These are phyloP conservation scores for Chloroceryle inda DNA, from an alignment of 2,797 vertebrate species.

Conservation along the genomic window DNA sequence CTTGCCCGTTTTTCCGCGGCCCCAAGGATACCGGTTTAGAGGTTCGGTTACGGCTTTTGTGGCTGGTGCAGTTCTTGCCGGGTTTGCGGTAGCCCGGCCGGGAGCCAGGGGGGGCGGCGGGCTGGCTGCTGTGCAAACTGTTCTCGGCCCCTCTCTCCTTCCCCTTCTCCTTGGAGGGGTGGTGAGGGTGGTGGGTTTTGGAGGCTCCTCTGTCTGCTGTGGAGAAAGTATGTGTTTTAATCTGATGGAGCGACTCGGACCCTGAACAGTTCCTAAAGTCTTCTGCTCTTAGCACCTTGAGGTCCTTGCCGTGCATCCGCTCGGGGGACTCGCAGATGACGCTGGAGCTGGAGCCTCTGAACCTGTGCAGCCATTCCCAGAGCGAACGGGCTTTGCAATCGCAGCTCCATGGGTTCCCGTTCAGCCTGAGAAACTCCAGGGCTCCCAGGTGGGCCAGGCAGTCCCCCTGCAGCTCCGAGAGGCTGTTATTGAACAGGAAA, in stretches of 20 bases:
- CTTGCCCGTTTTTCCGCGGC: conserved; percentile 87
- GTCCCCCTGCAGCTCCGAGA: conserved; percentile 91
- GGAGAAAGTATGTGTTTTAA: conserved; percentile 89
- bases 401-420: conserved; percentile 96
- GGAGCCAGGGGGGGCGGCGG: conserved; percentile 79
- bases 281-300: conserved; percentile 90
- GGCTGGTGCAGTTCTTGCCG: conserved; percentile 94
- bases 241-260: conserved; percentile 93
- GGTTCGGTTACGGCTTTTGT: conserved; percentile 85
- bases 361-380: conserved; percentile 96
- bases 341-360: conserved; percentile 92
- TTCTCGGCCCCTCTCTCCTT: conserved; percentile 66
- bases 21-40: conserved; percentile 63
- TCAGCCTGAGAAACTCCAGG: conserved; percentile 96
- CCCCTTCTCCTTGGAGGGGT: conserved; percentile 78
- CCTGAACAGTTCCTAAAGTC: conserved; percentile 92
- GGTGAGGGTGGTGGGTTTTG: conserved; percentile 85
- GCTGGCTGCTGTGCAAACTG: conserved; percentile 82
- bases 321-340: conserved; percentile 88
- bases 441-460: conserved; percentile 90
- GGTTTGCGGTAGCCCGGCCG: conserved; percentile 84
- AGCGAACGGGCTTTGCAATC: conserved; percentile 92
- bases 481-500: conserved; percentile 97
- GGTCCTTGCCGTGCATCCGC: conserved; percentile 87
- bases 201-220: conserved; percentile 86